Percentiles rank a stretch among this genome's conserved stretches.
phyloP scores from a whole-genome alignment of 2,113 vertebrate species.

The Chaetura pelagica region DNA sequence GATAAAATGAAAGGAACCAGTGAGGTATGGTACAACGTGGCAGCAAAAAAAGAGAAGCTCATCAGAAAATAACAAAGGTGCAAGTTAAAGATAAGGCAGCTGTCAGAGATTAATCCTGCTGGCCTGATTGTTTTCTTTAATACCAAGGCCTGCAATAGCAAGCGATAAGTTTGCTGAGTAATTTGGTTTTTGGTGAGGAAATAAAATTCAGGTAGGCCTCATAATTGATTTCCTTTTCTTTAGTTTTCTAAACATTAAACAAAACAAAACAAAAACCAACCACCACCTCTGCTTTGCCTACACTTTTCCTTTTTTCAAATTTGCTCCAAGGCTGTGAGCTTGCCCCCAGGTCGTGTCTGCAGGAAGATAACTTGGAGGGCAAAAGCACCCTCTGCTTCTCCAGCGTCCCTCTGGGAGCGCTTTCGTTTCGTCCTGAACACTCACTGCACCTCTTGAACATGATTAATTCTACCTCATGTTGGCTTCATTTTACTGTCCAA shows the following conservation, averaged over 20 bases:
- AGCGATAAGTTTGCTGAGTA: slow-evolving; percentile 99
- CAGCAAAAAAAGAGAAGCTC: slow-evolving; percentile 93
- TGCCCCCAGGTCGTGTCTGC: neutral
- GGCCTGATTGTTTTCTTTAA: slow-evolving; percentile 99
- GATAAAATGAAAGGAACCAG: slow-evolving; percentile 99
- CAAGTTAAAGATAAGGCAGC: slow-evolving; percentile 99
- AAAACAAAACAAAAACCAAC: slow-evolving; percentile 80
- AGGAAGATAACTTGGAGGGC: neutral
- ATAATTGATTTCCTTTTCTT: slow-evolving; percentile 99
- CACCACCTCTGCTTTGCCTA: slow-evolving; percentile 80
- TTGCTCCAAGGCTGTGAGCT: neutral
- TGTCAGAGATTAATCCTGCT: slow-evolving; percentile 99
- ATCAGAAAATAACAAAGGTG: slow-evolving; percentile 99
- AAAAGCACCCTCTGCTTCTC: neutral
- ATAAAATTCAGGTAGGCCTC: slow-evolving; percentile 99
- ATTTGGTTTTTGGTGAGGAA: slow-evolving; percentile 98
- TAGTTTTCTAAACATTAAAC: slow-evolving; percentile 88
- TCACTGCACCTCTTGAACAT: neutral
- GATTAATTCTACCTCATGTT: neutral
- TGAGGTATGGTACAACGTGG: slow-evolving; percentile 99
- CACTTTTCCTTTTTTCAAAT: slow-evolving; percentile 65
- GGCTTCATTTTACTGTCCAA: neutral
- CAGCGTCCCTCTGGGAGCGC: neutral
- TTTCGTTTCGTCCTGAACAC: neutral
- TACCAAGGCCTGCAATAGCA: slow-evolving; percentile 98